These are phyloP conservation scores for Chelmon rostratus DNA, from an alignment of 2,797 vertebrate genomes.

Conservation along the genomic window DNA sequence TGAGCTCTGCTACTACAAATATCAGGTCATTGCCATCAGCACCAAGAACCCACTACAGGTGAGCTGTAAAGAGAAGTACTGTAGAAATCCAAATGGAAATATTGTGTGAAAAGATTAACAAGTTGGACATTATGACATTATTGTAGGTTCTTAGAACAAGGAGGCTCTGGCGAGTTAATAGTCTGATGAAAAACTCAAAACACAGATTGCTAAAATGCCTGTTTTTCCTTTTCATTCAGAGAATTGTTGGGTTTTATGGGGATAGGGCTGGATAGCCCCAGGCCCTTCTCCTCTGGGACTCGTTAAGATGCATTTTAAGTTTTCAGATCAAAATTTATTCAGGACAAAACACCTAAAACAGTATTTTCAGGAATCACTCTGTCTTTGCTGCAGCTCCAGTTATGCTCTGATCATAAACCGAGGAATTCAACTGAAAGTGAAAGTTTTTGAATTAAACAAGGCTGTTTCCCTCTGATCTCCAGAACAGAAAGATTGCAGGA, in stretches of 20 bases:
- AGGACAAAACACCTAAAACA: constrained; percentile 1
- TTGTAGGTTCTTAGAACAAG: neutral
- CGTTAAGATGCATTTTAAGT: constrained; percentile 26
- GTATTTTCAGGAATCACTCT: constrained; percentile 12
- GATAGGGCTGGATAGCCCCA: neutral
- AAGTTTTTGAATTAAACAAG: constrained; percentile 49
- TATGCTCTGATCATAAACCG: constrained; percentile 38
- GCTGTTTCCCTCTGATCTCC: constrained; percentile 37
- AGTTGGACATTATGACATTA: neutral
- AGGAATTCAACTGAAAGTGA: constrained; percentile 20
- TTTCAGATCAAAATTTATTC: constrained; percentile 29
- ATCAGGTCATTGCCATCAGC: constrained; percentile 99
- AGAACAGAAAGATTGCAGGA: constrained; percentile 46
- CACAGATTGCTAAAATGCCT: neutral
- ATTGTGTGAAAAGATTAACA: constrained; percentile 7
- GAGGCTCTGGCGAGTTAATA: neutral
- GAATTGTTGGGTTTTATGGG: neutral
- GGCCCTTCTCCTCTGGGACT: constrained; percentile 3
- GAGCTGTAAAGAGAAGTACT: constrained; percentile 52
- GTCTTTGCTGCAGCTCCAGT: constrained; percentile 16
- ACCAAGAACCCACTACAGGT: constrained; percentile 99
- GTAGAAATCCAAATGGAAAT: neutral
- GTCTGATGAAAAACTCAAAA: constrained; percentile 4
- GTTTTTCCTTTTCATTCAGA: neutral
- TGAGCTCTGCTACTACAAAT: constrained; percentile 99